Evolutionary conservation across 2,113 vertebrate species (phyloP).

Genomic region (Rhinopomastus cyanomelas): DNA sequence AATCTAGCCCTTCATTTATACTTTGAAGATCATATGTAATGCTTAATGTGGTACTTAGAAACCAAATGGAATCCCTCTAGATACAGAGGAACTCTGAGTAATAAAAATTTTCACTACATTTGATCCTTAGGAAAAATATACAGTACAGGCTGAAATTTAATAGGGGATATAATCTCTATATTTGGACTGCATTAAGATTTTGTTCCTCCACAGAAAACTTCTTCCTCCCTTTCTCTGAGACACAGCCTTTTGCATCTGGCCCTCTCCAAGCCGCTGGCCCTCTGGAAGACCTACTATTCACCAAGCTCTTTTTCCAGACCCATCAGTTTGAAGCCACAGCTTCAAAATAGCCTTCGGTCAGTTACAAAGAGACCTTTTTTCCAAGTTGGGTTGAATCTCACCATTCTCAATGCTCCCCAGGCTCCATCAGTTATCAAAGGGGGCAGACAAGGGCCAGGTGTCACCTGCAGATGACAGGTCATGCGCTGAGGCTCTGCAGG

Average conservation of each 20-base stretch:
- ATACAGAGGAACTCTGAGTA: conserved; percentile 4
- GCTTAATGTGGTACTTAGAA: neutral
- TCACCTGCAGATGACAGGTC: conserved; percentile 11
- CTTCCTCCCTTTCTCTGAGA: neutral
- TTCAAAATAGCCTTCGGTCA: neutral
- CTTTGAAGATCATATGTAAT: neutral
- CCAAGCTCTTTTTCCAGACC: neutral
- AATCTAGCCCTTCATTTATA: neutral
- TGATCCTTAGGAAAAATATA: conserved; percentile 22
- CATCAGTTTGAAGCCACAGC: neutral
- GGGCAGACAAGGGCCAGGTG: neutral
- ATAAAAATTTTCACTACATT: neutral
- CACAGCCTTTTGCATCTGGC: neutral
- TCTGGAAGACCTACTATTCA: neutral
- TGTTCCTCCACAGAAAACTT: neutral
- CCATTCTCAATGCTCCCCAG: neutral
- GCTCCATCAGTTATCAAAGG: neutral
- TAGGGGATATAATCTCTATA: neutral
- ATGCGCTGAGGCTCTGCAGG: neutral
- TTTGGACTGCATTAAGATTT: conserved; percentile 29
- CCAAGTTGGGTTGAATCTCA: neutral
- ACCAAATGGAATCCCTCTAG: neutral
- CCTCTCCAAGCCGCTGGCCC: neutral
- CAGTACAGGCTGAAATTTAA: neutral
- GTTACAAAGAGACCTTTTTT: neutral